Percentiles rank a stretch among this genome's conserved stretches.
Conservation (phyloP, 2,888 invertebrate genomes). For the Pristionchus japonicus region DNA sequence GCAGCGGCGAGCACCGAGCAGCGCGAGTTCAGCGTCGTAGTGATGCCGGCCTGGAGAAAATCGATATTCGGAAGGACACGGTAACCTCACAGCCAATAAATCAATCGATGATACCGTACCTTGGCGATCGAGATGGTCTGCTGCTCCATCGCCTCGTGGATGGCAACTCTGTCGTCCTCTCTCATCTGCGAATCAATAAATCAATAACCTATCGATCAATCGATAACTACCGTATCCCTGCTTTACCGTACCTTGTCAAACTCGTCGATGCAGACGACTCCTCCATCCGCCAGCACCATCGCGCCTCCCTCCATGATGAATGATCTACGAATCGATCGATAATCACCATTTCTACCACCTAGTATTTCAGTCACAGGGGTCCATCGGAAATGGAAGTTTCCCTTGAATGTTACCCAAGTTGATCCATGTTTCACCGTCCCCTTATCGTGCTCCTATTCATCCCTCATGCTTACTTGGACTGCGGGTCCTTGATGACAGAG, state of each 20-base stretch:
- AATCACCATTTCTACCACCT: too few species aligned
- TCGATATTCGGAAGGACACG: neutral
- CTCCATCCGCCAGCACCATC: constrained; percentile 99
- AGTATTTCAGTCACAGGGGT: too few species aligned
- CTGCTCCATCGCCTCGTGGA: constrained; percentile 99
- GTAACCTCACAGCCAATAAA: neutral
- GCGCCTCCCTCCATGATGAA: constrained; percentile 84
- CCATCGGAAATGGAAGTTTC: too few species aligned
- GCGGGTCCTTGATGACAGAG: constrained; percentile 93
- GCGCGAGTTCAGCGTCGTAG: constrained; percentile 96
- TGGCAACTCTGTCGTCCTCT: constrained; percentile 98
- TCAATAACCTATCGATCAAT: neutral
- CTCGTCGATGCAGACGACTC: constrained; percentile 99
- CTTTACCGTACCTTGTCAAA: constrained; percentile 80
- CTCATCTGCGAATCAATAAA: constrained; percentile 86
- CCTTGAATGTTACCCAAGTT: too few species aligned
- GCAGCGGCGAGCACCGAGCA: constrained; percentile 99
- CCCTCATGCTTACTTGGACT: constrained; percentile 82
- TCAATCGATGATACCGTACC: constrained; percentile 76
- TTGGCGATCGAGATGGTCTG: constrained; percentile 99
- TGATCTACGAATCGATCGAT: constrained; percentile 55
- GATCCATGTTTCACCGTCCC: neutral
- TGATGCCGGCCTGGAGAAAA: constrained; percentile 88
- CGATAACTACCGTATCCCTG: neutral
- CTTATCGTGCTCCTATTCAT: too few species aligned